A percentile compares a stretch with the other conserved stretches of the same genome.
phyloP scores from a whole-genome alignment of 1,140 invertebrate genomes.

The Achatina immaculata region DNA sequence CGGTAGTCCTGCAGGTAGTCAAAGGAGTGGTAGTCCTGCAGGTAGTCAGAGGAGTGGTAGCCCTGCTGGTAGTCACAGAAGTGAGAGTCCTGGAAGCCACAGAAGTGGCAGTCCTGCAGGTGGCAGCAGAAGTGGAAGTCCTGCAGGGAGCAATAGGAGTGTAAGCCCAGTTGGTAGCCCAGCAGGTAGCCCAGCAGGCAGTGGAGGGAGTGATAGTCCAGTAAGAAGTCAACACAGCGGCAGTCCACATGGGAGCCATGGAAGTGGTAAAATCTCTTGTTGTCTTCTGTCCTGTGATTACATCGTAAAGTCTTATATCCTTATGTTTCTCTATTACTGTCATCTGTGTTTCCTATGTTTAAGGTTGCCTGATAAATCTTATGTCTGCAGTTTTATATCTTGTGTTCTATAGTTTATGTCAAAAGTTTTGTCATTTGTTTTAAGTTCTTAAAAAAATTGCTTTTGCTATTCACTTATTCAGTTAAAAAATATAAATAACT shows the following conservation, averaged over 20 bases:
- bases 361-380: too few relatives aligned
- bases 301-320: too few relatives aligned
- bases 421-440: too few relatives aligned
- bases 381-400: too few relatives aligned
- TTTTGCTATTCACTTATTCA: too few relatives aligned
- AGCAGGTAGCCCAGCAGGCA: slow-evolving; percentile 33
- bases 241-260: not conserved
- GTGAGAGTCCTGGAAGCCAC: slow-evolving; percentile 29
- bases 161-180: slow-evolving; percentile 6
- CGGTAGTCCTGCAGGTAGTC: slow-evolving; percentile 42
- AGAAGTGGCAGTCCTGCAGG: slow-evolving; percentile 40
- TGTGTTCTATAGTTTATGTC: too few relatives aligned
- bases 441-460: too few relatives aligned
- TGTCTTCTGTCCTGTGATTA: too few relatives aligned
- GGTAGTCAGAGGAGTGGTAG: slow-evolving; percentile 31
- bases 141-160: slow-evolving; percentile 39
- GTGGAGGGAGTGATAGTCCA: slow-evolving; percentile 28
- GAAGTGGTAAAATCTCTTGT: slow-evolving; percentile 30
- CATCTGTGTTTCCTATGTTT: too few relatives aligned
- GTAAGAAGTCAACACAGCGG: slow-evolving; percentile 20
- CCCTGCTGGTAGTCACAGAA: slow-evolving; percentile 17
- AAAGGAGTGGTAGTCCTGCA: slow-evolving; percentile 32
- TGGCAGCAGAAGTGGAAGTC: slow-evolving; percentile 31
- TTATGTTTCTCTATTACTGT: too few relatives aligned
- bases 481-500: too few relatives aligned